These are phyloP conservation scores for Dendrophyllia cribrosa DNA, from an alignment of 64 coral and sea anemone species.

Conservation along the genomic window DNA sequence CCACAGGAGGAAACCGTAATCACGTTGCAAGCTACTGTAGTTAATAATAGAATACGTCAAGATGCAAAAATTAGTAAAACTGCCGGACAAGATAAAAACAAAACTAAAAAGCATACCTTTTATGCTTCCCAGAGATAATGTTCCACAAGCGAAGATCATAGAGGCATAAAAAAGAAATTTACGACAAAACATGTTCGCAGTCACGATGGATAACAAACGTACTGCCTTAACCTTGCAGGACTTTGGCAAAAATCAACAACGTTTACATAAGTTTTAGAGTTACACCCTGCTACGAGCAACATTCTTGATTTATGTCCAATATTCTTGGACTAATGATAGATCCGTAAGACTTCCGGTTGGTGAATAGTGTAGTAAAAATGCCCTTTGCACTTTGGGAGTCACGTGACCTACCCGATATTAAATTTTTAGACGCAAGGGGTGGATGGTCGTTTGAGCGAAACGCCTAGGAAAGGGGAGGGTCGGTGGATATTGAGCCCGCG, in stretches of 20 bases:
- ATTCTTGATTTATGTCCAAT: constrained; percentile 21
- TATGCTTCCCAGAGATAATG: background rate
- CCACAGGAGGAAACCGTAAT: too few relatives aligned
- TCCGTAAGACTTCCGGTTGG: background rate
- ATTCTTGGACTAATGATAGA: constrained; percentile 1
- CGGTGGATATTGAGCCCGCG: too few relatives aligned
- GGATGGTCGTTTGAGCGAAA: too few relatives aligned
- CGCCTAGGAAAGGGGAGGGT: too few relatives aligned
- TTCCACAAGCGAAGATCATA: background rate
- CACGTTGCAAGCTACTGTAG: too few relatives aligned
- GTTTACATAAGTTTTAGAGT: too few relatives aligned
- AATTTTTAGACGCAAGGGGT: too few relatives aligned
- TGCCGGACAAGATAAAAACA: too few relatives aligned
- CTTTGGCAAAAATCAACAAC: too few relatives aligned
- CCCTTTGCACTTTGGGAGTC: background rate
- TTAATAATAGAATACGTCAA: too few relatives aligned
- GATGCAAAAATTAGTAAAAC: too few relatives aligned
- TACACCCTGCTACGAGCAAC: background rate
- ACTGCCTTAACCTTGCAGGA: background rate
- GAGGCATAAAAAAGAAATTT: background rate
- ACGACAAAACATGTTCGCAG: background rate
- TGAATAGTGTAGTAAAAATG: background rate
- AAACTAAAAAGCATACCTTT: constrained; percentile 1
- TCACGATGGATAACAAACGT: background rate
- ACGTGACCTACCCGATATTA: too few relatives aligned